Conservation (phyloP, 2,113 vertebrate genomes). For the Pristiophorus japonicus region DNA sequence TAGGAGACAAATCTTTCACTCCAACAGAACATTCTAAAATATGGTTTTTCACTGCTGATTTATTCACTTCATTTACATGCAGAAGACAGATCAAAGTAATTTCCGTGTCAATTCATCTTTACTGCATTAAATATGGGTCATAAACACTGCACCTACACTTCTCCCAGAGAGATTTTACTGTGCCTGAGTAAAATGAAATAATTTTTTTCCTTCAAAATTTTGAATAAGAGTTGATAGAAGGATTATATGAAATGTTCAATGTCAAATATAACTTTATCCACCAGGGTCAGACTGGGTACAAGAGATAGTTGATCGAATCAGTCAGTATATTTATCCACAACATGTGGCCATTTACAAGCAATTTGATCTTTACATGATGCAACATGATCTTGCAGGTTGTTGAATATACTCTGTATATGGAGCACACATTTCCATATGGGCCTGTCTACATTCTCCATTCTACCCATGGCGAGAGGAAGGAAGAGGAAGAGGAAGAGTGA, state of each 20-base stretch:
- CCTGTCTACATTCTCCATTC: not conserved
- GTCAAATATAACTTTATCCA: conserved; percentile 19
- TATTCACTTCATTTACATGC: not conserved
- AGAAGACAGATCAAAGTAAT: conserved; percentile 26
- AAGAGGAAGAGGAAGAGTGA: not conserved
- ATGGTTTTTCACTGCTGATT: not conserved
- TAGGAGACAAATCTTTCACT: conserved; percentile 9
- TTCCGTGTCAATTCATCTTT: conserved; percentile 30
- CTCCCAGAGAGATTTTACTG: not conserved
- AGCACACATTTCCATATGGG: not conserved
- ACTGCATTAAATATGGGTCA: conserved; percentile 17
- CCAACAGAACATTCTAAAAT: not conserved
- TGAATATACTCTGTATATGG: not conserved
- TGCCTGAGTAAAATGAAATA: not conserved
- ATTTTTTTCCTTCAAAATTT: not conserved
- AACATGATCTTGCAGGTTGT: not conserved
- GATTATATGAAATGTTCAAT: not conserved
- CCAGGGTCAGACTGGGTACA: not conserved
- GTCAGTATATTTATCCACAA: not conserved
- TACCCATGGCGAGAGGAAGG: not conserved
- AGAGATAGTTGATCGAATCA: not conserved
- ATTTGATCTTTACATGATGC: not conserved
- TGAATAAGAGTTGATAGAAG: not conserved
- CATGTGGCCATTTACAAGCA: not conserved
- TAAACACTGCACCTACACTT: conserved; percentile 5